Percentiles rank a stretch among this genome's conserved stretches.
phyloP scores from a whole-genome alignment of 2,113 vertebrate genomes.

The Falcunculus frontatus region DNA sequence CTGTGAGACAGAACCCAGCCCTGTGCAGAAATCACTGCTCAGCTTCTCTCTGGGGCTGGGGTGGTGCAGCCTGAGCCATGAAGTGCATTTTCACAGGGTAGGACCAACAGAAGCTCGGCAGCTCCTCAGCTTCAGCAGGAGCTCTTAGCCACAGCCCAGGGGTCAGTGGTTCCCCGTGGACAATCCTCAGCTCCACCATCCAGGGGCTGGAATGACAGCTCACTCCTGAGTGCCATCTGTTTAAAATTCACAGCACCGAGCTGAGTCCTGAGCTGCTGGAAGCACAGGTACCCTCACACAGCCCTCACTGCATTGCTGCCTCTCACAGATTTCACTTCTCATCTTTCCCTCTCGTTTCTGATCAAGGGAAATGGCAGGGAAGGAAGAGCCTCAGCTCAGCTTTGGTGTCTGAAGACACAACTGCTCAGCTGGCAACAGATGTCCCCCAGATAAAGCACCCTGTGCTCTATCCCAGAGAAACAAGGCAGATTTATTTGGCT shows the following conservation, averaged over 20 bases:
- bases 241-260: background rate
- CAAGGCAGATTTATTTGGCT: background rate
- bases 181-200: background rate
- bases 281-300: background rate
- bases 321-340: background rate
- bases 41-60: background rate
- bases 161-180: background rate
- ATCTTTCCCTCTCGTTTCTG: background rate
- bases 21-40: background rate
- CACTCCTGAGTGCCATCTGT: background rate
- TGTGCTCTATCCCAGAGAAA: background rate
- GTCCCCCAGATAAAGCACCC: background rate
- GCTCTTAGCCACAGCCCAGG: background rate
- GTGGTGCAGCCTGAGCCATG: background rate
- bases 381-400: background rate
- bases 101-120: background rate
- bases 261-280: background rate
- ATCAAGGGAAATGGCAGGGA: background rate
- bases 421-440: background rate
- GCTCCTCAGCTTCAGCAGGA: background rate
- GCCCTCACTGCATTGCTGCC: background rate
- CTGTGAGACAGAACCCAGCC: background rate
- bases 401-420: background rate
- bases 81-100: background rate
- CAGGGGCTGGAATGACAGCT: background rate